A percentile compares a stretch with the other conserved stretches of the same genome.
Conservation (phyloP, 2,113 vertebrate genomes). For the Zeus faber region DNA sequence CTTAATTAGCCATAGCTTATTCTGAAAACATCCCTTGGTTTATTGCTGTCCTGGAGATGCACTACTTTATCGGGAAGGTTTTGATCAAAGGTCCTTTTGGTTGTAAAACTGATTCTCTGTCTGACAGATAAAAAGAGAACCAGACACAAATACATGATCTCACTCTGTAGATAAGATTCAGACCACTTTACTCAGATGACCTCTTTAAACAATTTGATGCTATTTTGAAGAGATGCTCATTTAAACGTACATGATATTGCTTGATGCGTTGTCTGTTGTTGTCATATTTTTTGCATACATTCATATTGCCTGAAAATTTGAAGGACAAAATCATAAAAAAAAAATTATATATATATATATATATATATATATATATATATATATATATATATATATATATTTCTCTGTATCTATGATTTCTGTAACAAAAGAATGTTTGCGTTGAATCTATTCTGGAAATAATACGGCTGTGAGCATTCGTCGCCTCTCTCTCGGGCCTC, state of each 20-base stretch:
- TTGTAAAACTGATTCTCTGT: too few species aligned
- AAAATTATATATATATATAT: not conserved
- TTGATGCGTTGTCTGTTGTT: too few species aligned
- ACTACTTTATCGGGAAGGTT: too few species aligned
- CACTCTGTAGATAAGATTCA: not conserved
- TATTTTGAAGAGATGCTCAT: not conserved
- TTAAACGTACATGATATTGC: too few species aligned
- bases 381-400: not conserved
- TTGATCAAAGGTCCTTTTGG: too few species aligned
- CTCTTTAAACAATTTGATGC: not conserved
- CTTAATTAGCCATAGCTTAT: too few species aligned
- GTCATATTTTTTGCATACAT: too few species aligned
- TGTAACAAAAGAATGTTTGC: conserved; percentile 1
- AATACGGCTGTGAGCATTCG: conserved; percentile 53
- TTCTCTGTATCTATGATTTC: conserved; percentile 2
- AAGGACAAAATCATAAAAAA: too few species aligned
- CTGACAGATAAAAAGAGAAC: not conserved
- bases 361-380: not conserved
- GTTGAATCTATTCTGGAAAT: conserved; percentile 30
- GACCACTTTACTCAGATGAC: too few species aligned
- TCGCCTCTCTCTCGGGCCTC: conserved; percentile 79
- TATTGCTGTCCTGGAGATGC: too few species aligned
- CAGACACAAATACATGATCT: not conserved
- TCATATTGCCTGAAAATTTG: too few species aligned
- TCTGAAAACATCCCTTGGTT: too few species aligned